Percentiles rank a stretch among this genome's conserved stretches.
Conservation (phyloP, 2,113 vertebrate species). For the Chamaea fasciata region DNA sequence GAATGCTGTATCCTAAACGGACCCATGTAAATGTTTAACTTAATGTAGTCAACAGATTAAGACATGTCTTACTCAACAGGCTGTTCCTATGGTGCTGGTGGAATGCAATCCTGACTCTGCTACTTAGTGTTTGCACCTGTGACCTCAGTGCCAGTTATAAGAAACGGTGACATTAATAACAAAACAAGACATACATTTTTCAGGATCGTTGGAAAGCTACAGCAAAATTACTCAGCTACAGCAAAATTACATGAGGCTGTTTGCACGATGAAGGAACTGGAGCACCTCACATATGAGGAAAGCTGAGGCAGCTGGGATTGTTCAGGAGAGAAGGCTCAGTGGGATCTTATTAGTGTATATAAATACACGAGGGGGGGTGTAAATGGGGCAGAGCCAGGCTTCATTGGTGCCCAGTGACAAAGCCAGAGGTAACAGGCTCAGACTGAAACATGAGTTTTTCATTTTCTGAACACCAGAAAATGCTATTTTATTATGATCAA, state of each 20-base stretch:
- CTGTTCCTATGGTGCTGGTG: not conserved
- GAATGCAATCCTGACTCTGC: not conserved
- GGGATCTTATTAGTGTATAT: not conserved
- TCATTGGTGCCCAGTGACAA: not conserved
- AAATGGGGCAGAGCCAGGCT: not conserved
- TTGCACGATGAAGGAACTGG: not conserved
- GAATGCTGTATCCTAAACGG: not conserved
- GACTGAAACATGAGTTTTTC: not conserved
- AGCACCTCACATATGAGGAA: not conserved
- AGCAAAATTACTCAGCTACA: not conserved
- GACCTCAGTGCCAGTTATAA: not conserved
- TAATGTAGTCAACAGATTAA: not conserved
- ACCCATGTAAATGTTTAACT: not conserved
- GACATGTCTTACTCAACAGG: not conserved
- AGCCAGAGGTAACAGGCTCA: not conserved
- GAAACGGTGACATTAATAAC: not conserved
- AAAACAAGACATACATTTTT: not conserved
- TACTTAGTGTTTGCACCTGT: not conserved
- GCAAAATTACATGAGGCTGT: not conserved
- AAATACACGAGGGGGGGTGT: not conserved
- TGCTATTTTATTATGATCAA: not conserved
- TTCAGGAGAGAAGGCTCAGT: not conserved
- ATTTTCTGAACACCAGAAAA: not conserved
- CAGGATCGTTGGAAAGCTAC: not conserved
- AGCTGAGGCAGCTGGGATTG: not conserved